Conservation (phyloP, 2,797 vertebrate genomes). For the Sebastes diaconus region DNA sequence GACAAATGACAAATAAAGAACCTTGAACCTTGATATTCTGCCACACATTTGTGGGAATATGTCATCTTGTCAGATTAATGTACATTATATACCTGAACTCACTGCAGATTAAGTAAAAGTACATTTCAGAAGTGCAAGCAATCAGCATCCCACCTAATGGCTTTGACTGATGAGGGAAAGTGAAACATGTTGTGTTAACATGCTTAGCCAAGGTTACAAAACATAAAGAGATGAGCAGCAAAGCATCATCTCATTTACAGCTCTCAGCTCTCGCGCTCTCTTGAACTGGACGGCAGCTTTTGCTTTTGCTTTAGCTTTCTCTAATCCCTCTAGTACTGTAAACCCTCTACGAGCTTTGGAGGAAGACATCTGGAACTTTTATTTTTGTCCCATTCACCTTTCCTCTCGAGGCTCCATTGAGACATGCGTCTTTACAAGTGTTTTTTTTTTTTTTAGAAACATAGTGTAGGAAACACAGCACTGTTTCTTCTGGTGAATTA, state of each 20-base stretch:
- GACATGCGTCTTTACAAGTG: background rate
- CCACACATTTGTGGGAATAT: background rate
- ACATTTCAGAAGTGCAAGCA: background rate
- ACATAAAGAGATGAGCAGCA: constrained; percentile 29
- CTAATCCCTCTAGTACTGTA: constrained; percentile 66
- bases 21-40: background rate
- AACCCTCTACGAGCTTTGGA: constrained; percentile 61
- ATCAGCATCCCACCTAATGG: background rate
- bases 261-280: constrained; percentile 36
- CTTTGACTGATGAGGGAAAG: background rate
- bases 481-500: background rate
- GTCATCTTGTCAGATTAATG: background rate
- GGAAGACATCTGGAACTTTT: constrained; percentile 70
- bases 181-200: constrained; percentile 4
- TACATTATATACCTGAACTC: background rate
- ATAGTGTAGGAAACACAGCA: background rate
- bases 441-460: background rate
- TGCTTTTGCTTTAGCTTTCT: constrained; percentile 43
- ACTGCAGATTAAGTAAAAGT: background rate
- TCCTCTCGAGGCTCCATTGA: constrained; percentile 19
- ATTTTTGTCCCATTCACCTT: constrained; percentile 51
- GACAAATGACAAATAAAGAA: too few species aligned
- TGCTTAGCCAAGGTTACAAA: background rate
- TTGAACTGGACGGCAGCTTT: constrained; percentile 16
- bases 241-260: constrained; percentile 31